Percentiles rank a stretch among this genome's conserved stretches.
phyloP scores from a whole-genome alignment of 2,888 invertebrate species.

The Protula sp. region DNA sequence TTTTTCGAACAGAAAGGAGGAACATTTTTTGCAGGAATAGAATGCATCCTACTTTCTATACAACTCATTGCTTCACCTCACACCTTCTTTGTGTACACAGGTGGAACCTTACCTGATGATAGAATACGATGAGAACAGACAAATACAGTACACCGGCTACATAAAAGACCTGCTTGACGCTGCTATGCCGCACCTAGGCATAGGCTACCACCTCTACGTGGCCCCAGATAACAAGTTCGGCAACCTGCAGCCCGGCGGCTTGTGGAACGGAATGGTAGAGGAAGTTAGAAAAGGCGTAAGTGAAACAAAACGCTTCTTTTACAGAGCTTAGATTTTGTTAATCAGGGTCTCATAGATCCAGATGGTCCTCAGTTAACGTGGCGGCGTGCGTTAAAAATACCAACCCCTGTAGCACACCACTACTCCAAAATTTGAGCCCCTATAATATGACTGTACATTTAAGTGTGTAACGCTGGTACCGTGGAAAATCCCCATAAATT shows the following conservation, averaged over 20 bases:
- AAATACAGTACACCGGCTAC: slow-evolving; percentile 15
- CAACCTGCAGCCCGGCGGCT: slow-evolving; percentile 7
- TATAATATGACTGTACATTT: too few relatives aligned
- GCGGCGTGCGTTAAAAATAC: too few relatives aligned
- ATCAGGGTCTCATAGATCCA: too few relatives aligned
- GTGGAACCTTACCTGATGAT: slow-evolving; percentile 24
- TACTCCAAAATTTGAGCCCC: too few relatives aligned
- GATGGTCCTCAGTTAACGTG: too few relatives aligned
- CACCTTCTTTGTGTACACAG: background rate
- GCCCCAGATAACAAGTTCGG: slow-evolving; percentile 23
- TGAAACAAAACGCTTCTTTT: background rate
- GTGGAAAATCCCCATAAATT: too few relatives aligned
- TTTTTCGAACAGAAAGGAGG: too few relatives aligned
- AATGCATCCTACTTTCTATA: too few relatives aligned
- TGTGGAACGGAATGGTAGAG: slow-evolving; percentile 26
- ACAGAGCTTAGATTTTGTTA: background rate
- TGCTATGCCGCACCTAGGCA: slow-evolving; percentile 13
- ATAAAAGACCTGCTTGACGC: slow-evolving; percentile 20
- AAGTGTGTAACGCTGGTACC: too few relatives aligned
- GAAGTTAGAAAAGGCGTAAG: slow-evolving; percentile 18
- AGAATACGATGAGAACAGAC: background rate
- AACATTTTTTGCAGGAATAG: too few relatives aligned
- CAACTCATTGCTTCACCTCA: background rate
- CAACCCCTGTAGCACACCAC: too few relatives aligned
- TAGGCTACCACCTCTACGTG: slow-evolving; percentile 15